phyloP scores from a whole-genome alignment of 2,797 vertebrate genomes.

The Rhinophrynus dorsalis region DNA sequence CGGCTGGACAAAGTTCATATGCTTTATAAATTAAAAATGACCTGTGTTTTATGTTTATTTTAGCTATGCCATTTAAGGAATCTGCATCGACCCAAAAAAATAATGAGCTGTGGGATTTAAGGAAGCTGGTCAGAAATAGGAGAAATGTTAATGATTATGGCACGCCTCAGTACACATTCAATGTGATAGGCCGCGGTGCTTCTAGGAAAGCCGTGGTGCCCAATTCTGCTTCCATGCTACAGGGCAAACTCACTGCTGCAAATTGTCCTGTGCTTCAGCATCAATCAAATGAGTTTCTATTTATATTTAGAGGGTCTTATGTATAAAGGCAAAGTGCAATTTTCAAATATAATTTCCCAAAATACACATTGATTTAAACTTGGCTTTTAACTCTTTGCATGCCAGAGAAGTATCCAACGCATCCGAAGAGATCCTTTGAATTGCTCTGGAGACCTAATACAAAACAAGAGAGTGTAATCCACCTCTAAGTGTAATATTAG shows the following conservation, averaged over 20 bases:
- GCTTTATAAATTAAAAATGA: slow-evolving; percentile 6
- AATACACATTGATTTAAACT: too few species aligned
- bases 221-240: slow-evolving; percentile 19
- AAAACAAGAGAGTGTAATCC: too few species aligned
- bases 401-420: too few species aligned
- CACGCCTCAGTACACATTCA: slow-evolving; percentile 33
- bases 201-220: slow-evolving; percentile 28
- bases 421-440: too few species aligned
- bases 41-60: background rate
- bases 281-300: slow-evolving; percentile 23
- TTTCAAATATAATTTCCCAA: too few species aligned
- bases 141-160: slow-evolving; percentile 17
- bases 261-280: slow-evolving; percentile 20
- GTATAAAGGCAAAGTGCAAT: too few species aligned
- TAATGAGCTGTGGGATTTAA: slow-evolving; percentile 33
- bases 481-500: too few species aligned
- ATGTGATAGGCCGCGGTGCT: slow-evolving; percentile 29
- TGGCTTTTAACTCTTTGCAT: too few species aligned
- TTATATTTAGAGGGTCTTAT: too few species aligned
- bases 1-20: background rate
- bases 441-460: too few species aligned
- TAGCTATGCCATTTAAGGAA: slow-evolving; percentile 17
- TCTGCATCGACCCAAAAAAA: slow-evolving; percentile 4
- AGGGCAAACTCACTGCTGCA: slow-evolving; percentile 34
- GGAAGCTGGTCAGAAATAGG: slow-evolving; percentile 27